These are phyloP conservation scores for Cottus gobio DNA, from an alignment of 2,113 vertebrate species.

Conservation along the genomic window DNA sequence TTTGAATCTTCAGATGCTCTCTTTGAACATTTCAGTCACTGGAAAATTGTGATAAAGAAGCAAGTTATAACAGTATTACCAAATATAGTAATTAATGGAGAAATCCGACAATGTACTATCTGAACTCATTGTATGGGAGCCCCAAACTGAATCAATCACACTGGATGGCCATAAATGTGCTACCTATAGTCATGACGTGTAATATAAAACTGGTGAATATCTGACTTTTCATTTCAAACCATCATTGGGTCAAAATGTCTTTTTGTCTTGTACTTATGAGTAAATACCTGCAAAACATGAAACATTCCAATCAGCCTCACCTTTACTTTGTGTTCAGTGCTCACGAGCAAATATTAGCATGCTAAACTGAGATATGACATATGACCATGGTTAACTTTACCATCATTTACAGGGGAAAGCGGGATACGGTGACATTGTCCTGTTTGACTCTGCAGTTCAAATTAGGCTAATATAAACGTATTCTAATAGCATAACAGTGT, in stretches of 20 bases:
- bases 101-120: neutral
- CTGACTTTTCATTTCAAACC: neutral
- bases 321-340: too few species aligned
- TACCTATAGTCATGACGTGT: neutral
- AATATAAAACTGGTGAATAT: neutral
- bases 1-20: constrained; percentile 10
- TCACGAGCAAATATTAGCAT: too few species aligned
- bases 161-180: neutral
- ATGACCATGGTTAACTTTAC: too few species aligned
- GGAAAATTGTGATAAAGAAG: neutral
- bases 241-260: neutral
- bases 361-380: too few species aligned
- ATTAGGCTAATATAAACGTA: neutral
- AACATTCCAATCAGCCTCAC: neutral
- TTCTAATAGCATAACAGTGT: too few species aligned
- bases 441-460: neutral
- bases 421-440: too few species aligned
- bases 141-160: neutral
- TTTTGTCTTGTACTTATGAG: too few species aligned
- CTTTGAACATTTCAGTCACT: constrained; percentile 2
- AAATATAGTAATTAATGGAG: neutral
- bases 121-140: neutral
- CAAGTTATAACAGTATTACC: neutral
- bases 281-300: neutral
- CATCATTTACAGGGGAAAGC: too few species aligned